These are phyloP conservation scores for Willisornis vidua DNA, from an alignment of 2,113 vertebrate species.

Conservation along the genomic window DNA sequence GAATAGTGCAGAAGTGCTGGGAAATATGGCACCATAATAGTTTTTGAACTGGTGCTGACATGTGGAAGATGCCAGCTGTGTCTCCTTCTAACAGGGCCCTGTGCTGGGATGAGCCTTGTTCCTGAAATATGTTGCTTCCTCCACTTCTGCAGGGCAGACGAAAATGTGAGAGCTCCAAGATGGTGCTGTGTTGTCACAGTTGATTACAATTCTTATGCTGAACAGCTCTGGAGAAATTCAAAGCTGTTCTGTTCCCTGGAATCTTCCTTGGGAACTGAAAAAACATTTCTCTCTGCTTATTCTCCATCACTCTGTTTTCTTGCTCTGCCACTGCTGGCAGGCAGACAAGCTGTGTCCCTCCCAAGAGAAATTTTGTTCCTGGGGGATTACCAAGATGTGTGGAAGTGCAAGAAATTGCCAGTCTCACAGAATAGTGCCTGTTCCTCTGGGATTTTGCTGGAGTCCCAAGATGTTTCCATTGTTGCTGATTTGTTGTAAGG, in stretches of 20 bases:
- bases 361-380: neutral
- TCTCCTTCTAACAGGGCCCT: neutral
- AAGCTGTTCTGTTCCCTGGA: constrained; percentile 4
- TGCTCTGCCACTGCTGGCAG: neutral
- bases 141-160: neutral
- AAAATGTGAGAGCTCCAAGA: neutral
- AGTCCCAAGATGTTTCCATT: neutral
- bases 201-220: neutral
- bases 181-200: neutral
- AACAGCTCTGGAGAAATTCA: constrained; percentile 26
- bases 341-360: neutral
- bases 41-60: neutral
- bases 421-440: neutral
- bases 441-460: constrained; percentile 5
- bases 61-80: neutral
- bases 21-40: neutral
- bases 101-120: neutral
- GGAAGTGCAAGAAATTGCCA: neutral
- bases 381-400: neutral
- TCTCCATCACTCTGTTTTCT: neutral
- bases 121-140: neutral
- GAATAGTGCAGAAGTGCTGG: neutral
- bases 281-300: neutral
- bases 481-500: neutral
- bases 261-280: neutral